Percentiles rank a stretch among this genome's conserved stretches.
phyloP scores from a whole-genome alignment of 2,888 invertebrate species.

The Ormyrus rosae region DNA sequence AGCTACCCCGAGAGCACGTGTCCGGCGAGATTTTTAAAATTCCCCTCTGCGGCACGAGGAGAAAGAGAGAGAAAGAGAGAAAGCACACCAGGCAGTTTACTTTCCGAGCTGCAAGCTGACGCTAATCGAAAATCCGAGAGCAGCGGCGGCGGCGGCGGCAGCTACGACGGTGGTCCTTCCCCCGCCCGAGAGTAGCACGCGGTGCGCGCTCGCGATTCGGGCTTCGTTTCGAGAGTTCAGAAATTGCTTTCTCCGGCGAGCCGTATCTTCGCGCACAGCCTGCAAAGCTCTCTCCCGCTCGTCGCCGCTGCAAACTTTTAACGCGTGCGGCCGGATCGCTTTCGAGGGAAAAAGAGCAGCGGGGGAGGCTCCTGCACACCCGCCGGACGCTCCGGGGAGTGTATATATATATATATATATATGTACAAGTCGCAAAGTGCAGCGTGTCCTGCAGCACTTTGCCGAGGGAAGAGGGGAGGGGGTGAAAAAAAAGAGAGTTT shows the following conservation, averaged over 20 bases:
- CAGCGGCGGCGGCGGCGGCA: not conserved
- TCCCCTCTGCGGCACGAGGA: too few species aligned
- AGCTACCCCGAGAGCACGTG: not conserved
- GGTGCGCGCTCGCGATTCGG: not conserved
- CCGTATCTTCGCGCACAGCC: conserved; percentile 29
- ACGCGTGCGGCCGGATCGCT: conserved; percentile 61
- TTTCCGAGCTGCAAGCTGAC: conserved; percentile 32
- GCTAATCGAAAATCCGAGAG: conserved; percentile 43
- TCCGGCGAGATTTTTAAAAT: conserved; percentile 6
- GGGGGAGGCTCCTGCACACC: too few species aligned
- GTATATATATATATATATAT: too few species aligned
- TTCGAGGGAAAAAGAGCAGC: conserved; percentile 38
- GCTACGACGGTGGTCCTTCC: too few species aligned
- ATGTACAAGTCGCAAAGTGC: conserved; percentile 17
- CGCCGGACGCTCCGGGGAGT: too few species aligned
- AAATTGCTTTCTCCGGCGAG: conserved; percentile 62
- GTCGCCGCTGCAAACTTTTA: conserved; percentile 60
- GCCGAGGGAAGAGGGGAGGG: not conserved
- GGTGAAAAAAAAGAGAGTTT: not conserved
- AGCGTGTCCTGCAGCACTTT: not conserved
- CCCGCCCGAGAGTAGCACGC: too few species aligned
- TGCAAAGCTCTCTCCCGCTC: not conserved
- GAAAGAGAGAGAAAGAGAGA: too few species aligned
- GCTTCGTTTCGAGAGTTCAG: conserved; percentile 57
- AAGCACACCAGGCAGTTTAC: not conserved